phyloP scores from a whole-genome alignment of 2,113 vertebrate species.

The Seriola dumerili region DNA sequence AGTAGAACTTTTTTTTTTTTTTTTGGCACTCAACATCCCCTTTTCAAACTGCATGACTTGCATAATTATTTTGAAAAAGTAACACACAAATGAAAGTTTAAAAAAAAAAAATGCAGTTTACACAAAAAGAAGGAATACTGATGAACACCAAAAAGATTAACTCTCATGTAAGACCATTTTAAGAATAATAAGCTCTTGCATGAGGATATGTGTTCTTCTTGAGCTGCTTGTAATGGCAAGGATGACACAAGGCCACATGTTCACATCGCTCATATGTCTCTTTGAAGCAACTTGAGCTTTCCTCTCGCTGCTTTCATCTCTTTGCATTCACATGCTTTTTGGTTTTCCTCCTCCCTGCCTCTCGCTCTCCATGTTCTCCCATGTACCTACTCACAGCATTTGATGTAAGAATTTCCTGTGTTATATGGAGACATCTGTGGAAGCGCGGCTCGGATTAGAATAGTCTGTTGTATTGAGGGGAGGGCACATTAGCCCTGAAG shows the following conservation, averaged over 20 bases:
- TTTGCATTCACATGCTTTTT: neutral
- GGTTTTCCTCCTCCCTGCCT: neutral
- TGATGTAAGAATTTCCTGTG: slow-evolving; percentile 11
- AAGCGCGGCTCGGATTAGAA: slow-evolving; percentile 7
- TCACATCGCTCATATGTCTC: neutral
- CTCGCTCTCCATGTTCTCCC: neutral
- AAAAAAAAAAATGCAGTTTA: too few species aligned
- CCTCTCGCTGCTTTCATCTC: slow-evolving; percentile 16
- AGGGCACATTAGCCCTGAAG: neutral
- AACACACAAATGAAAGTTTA: too few species aligned
- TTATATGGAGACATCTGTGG: neutral
- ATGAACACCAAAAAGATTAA: neutral
- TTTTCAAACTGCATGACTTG: neutral
- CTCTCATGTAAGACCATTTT: neutral
- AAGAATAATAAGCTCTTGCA: neutral
- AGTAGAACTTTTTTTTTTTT: neutral
- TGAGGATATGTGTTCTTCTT: neutral
- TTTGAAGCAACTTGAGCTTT: slow-evolving; percentile 31
- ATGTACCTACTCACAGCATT: neutral
- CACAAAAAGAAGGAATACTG: neutral
- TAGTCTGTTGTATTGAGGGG: neutral
- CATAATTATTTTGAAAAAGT: neutral
- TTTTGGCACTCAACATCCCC: too few species aligned
- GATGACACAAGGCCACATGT: neutral
- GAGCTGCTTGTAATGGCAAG: neutral